These are phyloP conservation scores for Mola mola DNA, from an alignment of 2,113 vertebrate genomes.

Conservation along the genomic window DNA sequence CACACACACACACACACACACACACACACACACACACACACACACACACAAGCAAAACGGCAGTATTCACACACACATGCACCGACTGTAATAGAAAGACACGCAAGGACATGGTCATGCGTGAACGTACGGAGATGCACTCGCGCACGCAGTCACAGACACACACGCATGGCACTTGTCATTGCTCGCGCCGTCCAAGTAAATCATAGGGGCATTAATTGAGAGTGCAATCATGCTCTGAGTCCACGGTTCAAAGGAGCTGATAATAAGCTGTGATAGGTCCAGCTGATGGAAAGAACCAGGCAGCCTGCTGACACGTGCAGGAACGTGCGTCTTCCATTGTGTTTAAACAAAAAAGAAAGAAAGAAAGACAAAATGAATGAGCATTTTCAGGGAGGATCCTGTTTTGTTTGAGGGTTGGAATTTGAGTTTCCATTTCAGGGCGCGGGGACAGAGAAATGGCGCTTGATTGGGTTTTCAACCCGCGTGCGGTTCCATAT, in stretches of 20 bases:
- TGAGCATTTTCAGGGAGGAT: too few relatives aligned
- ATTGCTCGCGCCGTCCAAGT: constrained; percentile 73
- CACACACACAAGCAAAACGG: constrained; percentile 11
- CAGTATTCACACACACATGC: background rate
- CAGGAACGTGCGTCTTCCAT: constrained; percentile 16
- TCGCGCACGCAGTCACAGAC: background rate
- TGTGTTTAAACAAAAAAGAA: background rate
- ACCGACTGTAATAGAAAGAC: background rate
- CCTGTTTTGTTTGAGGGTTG: constrained; percentile 1
- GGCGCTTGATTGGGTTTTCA: constrained; percentile 2
- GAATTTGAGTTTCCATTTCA: background rate
- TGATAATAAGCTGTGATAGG: constrained; percentile 81
- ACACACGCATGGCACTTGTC: constrained; percentile 47
- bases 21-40: constrained; percentile 10
- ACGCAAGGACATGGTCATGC: background rate
- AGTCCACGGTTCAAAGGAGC: constrained; percentile 80
- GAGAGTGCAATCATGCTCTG: constrained; percentile 77
- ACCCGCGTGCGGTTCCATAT: background rate
- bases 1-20: constrained; percentile 2
- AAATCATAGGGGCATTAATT: constrained; percentile 79
- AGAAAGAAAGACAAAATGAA: background rate
- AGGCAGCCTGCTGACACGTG: constrained; percentile 41
- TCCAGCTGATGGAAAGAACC: constrained; percentile 73
- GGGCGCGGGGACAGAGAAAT: background rate
- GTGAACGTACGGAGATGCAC: background rate